Conservation (phyloP, 2,888 invertebrate genomes). For the Xestoiulus laeticollis region DNA sequence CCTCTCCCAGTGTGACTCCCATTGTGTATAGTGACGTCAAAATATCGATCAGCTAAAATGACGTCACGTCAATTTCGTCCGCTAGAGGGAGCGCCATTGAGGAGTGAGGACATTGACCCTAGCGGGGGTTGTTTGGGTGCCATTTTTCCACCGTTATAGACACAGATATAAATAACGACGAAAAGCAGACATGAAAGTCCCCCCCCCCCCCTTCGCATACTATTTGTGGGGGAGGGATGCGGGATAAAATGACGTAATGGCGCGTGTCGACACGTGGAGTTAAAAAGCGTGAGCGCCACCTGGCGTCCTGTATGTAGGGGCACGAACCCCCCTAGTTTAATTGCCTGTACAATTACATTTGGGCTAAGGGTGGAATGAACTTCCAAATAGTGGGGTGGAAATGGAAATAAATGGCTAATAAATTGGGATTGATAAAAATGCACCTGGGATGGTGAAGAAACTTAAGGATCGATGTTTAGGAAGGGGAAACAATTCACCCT, state of each 20-base stretch:
- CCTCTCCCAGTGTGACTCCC: too few relatives aligned
- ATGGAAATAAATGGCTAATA: not conserved
- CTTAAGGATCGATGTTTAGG: too few relatives aligned
- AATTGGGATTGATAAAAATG: conserved; percentile 26
- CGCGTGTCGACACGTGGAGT: not conserved
- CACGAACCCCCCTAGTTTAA: not conserved
- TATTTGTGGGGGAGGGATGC: not conserved
- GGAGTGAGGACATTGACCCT: not conserved
- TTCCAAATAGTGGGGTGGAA: not conserved
- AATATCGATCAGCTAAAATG: not conserved
- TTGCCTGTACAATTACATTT: not conserved
- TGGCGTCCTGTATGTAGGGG: not conserved
- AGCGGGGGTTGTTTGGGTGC: not conserved
- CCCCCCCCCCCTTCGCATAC: too few relatives aligned
- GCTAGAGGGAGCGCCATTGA: not conserved
- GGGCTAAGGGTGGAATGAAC: not conserved
- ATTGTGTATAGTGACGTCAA: too few relatives aligned
- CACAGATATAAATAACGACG: not conserved
- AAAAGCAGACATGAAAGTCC: not conserved
- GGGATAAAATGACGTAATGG: not conserved
- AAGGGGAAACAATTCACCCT: too few relatives aligned
- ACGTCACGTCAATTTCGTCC: not conserved
- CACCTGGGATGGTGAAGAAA: conserved; percentile 10
- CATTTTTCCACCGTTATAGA: not conserved
- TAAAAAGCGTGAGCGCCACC: not conserved